Evolutionary conservation across 2,888 invertebrate species (phyloP), one percentile per base, ranked within the genome.

Genomic region (Philonicus albiceps): DNA sequence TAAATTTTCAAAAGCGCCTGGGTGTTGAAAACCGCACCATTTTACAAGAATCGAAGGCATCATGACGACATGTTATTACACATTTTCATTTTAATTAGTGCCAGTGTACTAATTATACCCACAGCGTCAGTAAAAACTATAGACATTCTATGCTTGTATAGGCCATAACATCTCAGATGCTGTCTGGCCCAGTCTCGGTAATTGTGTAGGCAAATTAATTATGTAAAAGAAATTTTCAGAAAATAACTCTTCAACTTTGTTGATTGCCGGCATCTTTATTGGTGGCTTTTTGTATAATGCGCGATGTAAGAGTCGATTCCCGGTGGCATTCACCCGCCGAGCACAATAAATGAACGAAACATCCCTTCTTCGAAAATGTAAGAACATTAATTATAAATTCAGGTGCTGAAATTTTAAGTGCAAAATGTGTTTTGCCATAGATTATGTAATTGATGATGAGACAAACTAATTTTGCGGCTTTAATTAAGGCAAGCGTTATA

Each of bases 391-490:
- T 86, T 86, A 86, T 86, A 40, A 78, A 86, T 55, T 64, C 37
- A 55, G 78, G 76, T 86, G 78, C 64, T 76, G 75, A 86, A 78
- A 78, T 78, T 86, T 86, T 86, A 86, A 78, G 78, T 86, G 78
- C 76, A 86, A 78, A n/a, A 78, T 78, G 78, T 64, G 53, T 76
- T 86, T 86, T 86, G 76, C 37, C 37, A 64, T 55, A 86, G 78
- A 78, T 86, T 86, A 86, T 55, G 75, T 86, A 86, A 86, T 86
- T 86, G 86, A 86, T 86, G 86, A 86, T 85, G 49, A 53, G 75
- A 16, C 37, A 27, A 86, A 78, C 55, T 86, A 86, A 86, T 86
- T 86, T 86, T 30, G 43, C 37, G 19, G 40, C 40, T 16, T 76
- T 86, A 86, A 78, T 76, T 86, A 43, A n/a, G 86, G 72, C 78